Conservation (phyloP, 2,113 vertebrate species). For the Centropus unirufus region DNA sequence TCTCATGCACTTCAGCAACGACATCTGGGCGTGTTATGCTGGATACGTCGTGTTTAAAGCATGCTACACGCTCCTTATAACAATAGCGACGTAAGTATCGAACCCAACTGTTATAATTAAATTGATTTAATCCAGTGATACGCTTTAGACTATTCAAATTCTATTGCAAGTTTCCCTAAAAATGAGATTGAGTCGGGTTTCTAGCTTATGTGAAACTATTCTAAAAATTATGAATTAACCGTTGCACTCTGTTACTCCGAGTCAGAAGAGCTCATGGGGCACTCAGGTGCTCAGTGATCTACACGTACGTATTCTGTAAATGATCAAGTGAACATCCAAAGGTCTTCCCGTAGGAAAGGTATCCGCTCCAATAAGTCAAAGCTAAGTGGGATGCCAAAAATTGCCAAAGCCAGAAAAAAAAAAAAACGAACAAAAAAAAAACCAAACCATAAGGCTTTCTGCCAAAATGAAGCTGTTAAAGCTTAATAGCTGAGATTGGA, state of each 20-base stretch:
- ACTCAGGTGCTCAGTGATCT: not conserved
- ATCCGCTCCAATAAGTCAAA: not conserved
- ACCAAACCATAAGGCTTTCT: not conserved
- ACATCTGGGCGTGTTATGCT: slow-evolving; percentile 90
- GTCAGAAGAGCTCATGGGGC: not conserved
- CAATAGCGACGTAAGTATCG: slow-evolving; percentile 89
- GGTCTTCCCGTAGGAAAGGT: not conserved
- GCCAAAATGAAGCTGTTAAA: not conserved
- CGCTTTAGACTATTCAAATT: not conserved
- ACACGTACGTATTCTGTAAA: not conserved
- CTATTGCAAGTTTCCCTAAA: not conserved
- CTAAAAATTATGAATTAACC: not conserved
- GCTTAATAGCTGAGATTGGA: not conserved
- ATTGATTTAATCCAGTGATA: not conserved
- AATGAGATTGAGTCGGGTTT: not conserved
- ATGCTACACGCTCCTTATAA: slow-evolving; percentile 91
- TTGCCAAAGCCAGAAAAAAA: not conserved
- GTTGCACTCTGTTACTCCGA: not conserved
- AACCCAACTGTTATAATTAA: not conserved
- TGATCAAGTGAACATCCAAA: not conserved
- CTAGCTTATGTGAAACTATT: not conserved
- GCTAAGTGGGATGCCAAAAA: not conserved
- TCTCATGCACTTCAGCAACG: slow-evolving; percentile 82
- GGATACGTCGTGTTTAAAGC: slow-evolving; percentile 88
- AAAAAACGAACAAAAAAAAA: too few species aligned